Conservation (phyloP, 2,888 invertebrate species). For the Rambutsinella grinnellia region DNA sequence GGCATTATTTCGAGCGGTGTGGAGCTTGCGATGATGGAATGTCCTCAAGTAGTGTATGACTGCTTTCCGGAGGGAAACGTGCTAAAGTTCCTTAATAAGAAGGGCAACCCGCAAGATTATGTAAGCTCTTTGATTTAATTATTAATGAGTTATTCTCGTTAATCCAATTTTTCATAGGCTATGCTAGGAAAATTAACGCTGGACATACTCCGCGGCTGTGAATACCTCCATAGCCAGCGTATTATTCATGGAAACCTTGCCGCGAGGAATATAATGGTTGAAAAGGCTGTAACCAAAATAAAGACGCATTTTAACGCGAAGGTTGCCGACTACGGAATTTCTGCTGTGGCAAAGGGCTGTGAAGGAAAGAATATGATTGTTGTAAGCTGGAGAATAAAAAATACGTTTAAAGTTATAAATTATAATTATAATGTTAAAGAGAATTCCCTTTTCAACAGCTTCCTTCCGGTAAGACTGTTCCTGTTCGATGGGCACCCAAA, state of each 20-base stretch:
- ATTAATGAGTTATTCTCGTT: not conserved
- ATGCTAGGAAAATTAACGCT: constrained; percentile 38
- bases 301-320: constrained; percentile 45
- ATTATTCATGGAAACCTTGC: constrained; percentile 55
- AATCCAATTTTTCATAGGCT: constrained; percentile 1
- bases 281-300: constrained; percentile 6
- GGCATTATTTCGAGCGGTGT: no score
- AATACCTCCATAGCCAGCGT: constrained; percentile 47
- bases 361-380: constrained; percentile 44
- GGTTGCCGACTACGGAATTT: constrained; percentile 52
- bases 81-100: constrained; percentile 21
- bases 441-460: constrained; percentile 5
- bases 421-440: not conserved
- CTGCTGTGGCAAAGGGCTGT: constrained; percentile 16
- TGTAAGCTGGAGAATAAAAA: no score
- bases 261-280: constrained; percentile 50
- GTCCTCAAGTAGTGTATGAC: constrained; percentile 35
- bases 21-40: constrained; percentile 6
- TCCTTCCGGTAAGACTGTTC: constrained; percentile 21
- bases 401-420: not conserved
- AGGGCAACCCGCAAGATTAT: constrained; percentile 17
- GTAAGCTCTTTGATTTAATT: constrained; percentile 9
- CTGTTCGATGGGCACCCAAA: constrained; percentile 51
- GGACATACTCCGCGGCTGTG: constrained; percentile 43
- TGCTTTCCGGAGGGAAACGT: constrained; percentile 42